A percentile compares a stretch with the other conserved stretches of the same genome.
These are phyloP conservation scores for Brevipalpus yothersi DNA, from an alignment of 1,140 invertebrate genomes.

Conservation along the genomic window DNA sequence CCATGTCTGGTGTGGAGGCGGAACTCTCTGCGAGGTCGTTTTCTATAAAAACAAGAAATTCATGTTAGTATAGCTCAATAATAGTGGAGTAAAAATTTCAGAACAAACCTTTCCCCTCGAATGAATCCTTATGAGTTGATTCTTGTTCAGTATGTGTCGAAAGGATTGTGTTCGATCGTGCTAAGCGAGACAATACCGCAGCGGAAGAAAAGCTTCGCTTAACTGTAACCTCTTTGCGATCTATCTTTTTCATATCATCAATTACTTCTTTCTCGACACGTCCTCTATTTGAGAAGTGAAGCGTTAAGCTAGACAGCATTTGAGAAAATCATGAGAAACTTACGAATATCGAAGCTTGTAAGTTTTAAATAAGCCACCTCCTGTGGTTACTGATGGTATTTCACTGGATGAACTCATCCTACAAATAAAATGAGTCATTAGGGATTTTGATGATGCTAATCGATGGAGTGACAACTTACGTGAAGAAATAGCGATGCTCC, in stretches of 20 bases:
- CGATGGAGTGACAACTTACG: conserved; percentile 35
- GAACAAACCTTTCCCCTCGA: background rate
- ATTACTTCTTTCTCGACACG: conserved; percentile 64
- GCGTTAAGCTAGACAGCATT: no score
- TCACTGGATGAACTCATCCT: conserved; percentile 63
- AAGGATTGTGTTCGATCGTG: conserved; percentile 8
- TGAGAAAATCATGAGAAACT: background rate
- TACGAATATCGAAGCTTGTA: conserved; percentile 55
- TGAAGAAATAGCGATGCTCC: conserved; percentile 90
- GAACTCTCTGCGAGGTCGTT: background rate
- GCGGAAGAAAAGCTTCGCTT: conserved; percentile 6
- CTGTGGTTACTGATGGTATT: conserved; percentile 56
- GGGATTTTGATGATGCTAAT: background rate
- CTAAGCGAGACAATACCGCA: conserved; percentile 1
- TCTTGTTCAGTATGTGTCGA: conserved; percentile 1
- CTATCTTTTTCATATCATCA: conserved; percentile 27
- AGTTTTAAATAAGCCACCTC: conserved; percentile 77
- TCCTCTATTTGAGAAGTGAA: conserved; percentile 34
- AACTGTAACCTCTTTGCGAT: conserved; percentile 1
- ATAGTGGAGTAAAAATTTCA: background rate
- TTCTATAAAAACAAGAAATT: background rate
- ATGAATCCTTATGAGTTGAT: background rate
- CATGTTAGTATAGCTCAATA: background rate
- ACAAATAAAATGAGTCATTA: conserved; percentile 5
- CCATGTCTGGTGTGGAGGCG: background rate